phyloP scores from a whole-genome alignment of 2,113 vertebrate species.

The Hystrix cristata region DNA sequence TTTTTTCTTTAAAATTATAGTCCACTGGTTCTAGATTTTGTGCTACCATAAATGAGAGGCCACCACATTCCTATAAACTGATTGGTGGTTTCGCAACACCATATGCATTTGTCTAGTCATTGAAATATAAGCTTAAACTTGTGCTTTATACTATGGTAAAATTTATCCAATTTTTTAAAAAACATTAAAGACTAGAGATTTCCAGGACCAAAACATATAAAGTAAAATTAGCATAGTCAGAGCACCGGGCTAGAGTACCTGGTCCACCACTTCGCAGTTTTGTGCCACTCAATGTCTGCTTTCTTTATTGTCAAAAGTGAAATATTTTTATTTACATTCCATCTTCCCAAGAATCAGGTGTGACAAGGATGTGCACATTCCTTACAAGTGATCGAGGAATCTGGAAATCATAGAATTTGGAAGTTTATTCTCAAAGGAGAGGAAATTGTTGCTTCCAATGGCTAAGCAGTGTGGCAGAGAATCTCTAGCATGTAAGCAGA shows the following conservation, averaged over 20 bases:
- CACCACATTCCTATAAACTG: not conserved
- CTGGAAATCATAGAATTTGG: not conserved
- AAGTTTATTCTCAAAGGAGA: not conserved
- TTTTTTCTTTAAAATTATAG: not conserved
- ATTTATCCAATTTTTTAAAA: not conserved
- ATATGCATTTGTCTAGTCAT: not conserved
- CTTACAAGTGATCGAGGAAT: not conserved
- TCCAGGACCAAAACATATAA: not conserved
- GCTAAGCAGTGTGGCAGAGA: not conserved
- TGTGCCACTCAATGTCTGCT: not conserved
- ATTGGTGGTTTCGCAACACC: too few relatives aligned
- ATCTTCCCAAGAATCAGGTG: not conserved
- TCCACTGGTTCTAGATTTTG: not conserved
- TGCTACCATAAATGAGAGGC: not conserved
- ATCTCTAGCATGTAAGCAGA: not conserved
- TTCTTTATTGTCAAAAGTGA: not conserved
- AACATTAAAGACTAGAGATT: not conserved
- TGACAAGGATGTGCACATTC: not conserved
- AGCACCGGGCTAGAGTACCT: not conserved
- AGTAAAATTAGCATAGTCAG: not conserved
- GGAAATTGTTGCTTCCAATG: not conserved
- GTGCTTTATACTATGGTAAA: not conserved
- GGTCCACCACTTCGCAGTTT: not conserved
- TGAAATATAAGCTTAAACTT: not conserved
- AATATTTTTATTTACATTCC: not conserved